Evolutionary conservation across 2,113 vertebrate species (phyloP).

Genomic region (Silurus meridionalis): DNA sequence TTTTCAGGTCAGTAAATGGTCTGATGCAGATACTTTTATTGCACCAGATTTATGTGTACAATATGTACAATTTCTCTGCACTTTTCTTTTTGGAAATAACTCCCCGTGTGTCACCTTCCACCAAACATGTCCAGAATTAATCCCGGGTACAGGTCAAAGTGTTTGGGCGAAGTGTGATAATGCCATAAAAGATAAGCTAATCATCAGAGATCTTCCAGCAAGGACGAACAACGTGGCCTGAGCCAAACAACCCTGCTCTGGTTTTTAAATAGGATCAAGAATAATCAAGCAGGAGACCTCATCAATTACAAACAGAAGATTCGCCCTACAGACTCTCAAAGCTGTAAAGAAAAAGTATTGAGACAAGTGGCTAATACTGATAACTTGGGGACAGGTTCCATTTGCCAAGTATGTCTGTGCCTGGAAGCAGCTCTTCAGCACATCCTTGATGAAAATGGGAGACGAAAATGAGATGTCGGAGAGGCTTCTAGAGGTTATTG

Average conservation of each 20-base stretch:
- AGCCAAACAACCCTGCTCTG: background rate
- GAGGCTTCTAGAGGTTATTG: constrained; percentile 85
- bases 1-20: background rate
- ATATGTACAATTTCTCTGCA: background rate
- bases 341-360: background rate
- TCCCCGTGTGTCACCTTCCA: background rate
- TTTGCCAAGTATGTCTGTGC: constrained; percentile 8
- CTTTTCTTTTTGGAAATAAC: background rate
- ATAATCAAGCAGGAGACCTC: background rate
- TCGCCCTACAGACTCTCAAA: constrained; percentile 6
- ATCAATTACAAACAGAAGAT: background rate
- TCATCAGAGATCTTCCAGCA: background rate
- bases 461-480: constrained; percentile 16
- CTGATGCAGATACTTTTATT: background rate
- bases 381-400: background rate
- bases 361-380: background rate
- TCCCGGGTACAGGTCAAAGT: background rate
- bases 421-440: constrained; percentile 39
- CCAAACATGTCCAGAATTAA: background rate
- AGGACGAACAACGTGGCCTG: background rate
- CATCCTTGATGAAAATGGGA: constrained; percentile 17
- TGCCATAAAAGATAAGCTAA: background rate
- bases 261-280: background rate
- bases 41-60: background rate
- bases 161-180: background rate